A percentile compares a stretch with the other conserved stretches of the same genome.
Evolutionary conservation across 2,113 vertebrate genomes (phyloP).

Genomic region (Aythya baeri): DNA sequence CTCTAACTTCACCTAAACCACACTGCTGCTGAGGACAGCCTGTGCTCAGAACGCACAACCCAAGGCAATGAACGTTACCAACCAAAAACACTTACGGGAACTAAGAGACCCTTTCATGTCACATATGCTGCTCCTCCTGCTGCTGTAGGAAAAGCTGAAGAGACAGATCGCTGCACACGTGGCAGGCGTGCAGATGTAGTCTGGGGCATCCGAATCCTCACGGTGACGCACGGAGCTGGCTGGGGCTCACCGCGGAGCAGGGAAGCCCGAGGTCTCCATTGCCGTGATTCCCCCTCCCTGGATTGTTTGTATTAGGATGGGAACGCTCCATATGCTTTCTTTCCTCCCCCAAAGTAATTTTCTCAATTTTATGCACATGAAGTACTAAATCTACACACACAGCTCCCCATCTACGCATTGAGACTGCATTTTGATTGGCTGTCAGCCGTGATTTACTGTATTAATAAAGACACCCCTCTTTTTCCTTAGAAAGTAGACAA

Average conservation of each 20-base stretch:
- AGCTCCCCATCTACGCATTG: not conserved
- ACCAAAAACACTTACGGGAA: not conserved
- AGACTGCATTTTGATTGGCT: not conserved
- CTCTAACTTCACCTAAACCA: not conserved
- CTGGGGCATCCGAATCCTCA: not conserved
- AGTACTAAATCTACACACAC: not conserved
- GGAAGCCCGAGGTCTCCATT: not conserved
- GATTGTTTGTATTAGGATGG: not conserved
- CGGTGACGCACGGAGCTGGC: rapidly evolving
- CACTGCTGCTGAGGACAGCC: rapidly evolving
- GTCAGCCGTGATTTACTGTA: constrained; percentile 31
- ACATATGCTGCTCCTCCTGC: rapidly evolving
- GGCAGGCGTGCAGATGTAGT: rapidly evolving
- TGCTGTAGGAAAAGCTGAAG: rapidly evolving
- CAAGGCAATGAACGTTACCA: not conserved
- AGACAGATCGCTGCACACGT: rapidly evolving
- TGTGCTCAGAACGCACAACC: not conserved
- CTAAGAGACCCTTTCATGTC: rapidly evolving
- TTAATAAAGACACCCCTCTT: constrained; percentile 48
- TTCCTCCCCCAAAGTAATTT: not conserved
- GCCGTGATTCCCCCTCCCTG: not conserved
- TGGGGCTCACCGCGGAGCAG: not conserved
- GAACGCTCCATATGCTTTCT: rapidly evolving
- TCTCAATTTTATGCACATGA: not conserved
- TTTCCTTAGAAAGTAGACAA: constrained; percentile 27